phyloP scores from a whole-genome alignment of 2,113 vertebrate genomes.

The Chloropsis cyanopogon region DNA sequence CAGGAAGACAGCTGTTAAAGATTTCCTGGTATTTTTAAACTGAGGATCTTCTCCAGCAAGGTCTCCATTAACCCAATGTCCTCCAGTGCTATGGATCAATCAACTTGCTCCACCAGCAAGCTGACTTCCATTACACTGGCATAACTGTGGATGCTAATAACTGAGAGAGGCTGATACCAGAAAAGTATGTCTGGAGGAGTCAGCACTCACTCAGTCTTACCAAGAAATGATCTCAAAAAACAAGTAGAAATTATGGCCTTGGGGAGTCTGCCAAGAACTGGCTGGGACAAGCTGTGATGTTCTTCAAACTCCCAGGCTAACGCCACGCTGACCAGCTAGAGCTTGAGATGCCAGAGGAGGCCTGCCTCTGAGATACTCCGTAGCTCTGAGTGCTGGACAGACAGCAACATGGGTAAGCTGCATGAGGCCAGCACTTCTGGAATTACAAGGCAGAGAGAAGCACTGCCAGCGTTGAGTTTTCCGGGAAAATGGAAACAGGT shows the following conservation, averaged over 20 bases:
- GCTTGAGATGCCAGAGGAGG: neutral
- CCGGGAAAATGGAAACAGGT: neutral
- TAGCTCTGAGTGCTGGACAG: neutral
- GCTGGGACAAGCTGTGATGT: neutral
- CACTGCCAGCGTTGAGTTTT: neutral
- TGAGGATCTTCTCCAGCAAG: neutral
- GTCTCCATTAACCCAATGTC: neutral
- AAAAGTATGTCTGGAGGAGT: neutral
- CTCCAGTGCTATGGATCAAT: neutral
- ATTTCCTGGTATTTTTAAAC: neutral
- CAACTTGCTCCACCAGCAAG: neutral
- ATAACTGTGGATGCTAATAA: neutral
- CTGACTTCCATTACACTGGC: neutral
- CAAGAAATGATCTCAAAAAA: neutral
- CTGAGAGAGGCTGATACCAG: neutral
- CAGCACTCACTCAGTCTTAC: neutral
- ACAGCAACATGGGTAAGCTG: neutral
- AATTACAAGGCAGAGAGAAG: neutral
- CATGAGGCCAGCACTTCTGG: neutral
- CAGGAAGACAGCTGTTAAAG: neutral
- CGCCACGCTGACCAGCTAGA: neutral
- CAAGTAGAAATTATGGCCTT: neutral
- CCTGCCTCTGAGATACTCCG: fast-evolving
- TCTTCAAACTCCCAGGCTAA: neutral
- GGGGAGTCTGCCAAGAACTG: neutral